phyloP scores from a whole-genome alignment of 2,113 vertebrate species.

The Callocephalon fimbriatum region DNA sequence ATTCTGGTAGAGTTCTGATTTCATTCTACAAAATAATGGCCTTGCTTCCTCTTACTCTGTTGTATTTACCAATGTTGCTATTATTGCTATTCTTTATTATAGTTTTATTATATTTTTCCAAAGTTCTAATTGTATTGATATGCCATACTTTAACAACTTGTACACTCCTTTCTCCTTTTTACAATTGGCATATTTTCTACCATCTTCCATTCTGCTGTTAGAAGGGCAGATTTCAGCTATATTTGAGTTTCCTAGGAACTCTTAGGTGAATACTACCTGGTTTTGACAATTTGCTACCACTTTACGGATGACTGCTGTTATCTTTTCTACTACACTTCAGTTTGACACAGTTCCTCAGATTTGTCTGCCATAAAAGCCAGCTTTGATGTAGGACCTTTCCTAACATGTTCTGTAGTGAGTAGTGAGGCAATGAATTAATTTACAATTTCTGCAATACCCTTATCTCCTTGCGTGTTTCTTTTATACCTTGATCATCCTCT shows the following conservation, averaged over 20 bases:
- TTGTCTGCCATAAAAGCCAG: background rate
- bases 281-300: background rate
- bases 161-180: background rate
- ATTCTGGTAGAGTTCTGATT: background rate
- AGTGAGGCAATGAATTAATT: background rate
- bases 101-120: background rate
- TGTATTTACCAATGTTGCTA: background rate
- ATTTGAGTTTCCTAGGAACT: background rate
- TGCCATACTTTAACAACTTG: background rate
- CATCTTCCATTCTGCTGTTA: background rate
- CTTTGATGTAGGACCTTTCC: background rate
- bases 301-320: background rate
- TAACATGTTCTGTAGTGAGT: background rate
- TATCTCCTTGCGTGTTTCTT: background rate
- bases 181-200: background rate
- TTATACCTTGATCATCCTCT: background rate
- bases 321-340: background rate
- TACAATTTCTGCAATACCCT: background rate
- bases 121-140: background rate
- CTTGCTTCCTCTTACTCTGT: background rate
- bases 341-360: background rate
- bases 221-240: background rate
- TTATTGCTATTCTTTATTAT: background rate
- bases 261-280: background rate
- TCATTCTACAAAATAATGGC: background rate